Conservation (phyloP, 1,140 invertebrate genomes). For the Drosophila prosaltans region DNA sequence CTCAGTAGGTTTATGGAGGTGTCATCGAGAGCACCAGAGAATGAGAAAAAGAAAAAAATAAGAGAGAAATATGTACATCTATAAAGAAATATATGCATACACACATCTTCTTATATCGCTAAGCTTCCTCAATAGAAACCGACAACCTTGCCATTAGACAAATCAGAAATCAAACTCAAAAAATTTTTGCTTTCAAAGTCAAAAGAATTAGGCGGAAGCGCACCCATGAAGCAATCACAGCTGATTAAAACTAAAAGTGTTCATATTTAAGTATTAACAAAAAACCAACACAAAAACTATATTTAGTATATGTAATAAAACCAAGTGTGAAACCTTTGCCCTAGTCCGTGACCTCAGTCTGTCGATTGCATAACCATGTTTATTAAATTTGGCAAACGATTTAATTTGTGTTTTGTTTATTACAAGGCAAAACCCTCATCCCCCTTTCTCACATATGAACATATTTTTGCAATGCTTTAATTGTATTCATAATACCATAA, state of each 20-base stretch:
- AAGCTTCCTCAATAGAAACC: conserved; percentile 24
- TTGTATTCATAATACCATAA: conserved; percentile 30
- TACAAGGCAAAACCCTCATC: not conserved
- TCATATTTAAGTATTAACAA: conserved; percentile 29
- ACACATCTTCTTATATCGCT: conserved; percentile 1
- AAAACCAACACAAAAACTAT: not conserved
- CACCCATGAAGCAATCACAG: conserved; percentile 37
- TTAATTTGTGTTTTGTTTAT: conserved; percentile 58
- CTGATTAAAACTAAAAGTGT: conserved; percentile 39
- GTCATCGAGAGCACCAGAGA: not conserved
- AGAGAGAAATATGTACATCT: conserved; percentile 21
- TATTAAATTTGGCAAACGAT: conserved; percentile 19
- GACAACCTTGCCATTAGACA: conserved; percentile 53
- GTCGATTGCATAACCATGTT: not conserved
- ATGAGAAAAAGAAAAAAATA: not conserved
- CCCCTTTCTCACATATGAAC: not conserved
- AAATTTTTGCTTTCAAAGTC: conserved; percentile 41
- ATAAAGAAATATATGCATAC: conserved; percentile 11
- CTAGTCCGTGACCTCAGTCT: not conserved
- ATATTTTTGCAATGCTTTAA: not conserved
- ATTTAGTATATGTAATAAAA: not conserved
- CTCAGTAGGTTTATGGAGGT: conserved; percentile 48
- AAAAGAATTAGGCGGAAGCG: conserved; percentile 46
- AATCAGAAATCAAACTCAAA: conserved; percentile 64
- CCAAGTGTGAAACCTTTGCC: not conserved